Evolutionary conservation across 2,888 invertebrate species (phyloP).

Genomic region (Leptarthrus brevirostris): DNA sequence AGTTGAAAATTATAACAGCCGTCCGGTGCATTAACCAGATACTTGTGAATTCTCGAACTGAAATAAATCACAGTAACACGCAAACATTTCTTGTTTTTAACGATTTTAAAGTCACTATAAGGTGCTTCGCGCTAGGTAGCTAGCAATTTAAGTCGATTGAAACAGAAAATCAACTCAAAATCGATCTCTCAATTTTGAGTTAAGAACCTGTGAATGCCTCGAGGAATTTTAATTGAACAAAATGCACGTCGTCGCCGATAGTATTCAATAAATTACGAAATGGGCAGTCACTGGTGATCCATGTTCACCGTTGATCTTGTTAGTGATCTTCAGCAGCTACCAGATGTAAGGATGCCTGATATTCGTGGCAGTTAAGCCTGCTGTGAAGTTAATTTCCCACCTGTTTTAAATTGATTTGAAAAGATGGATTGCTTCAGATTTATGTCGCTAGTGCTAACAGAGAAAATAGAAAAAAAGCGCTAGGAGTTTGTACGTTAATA

Average conservation of each 20-base stretch:
- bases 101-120: constrained; percentile 2
- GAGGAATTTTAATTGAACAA: constrained; percentile 21
- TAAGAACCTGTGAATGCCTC: constrained; percentile 2
- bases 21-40: not conserved
- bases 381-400: constrained; percentile 5
- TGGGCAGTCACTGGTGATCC: constrained; percentile 2
- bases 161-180: constrained; percentile 1
- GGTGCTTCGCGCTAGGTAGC: too few relatives aligned
- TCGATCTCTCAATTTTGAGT: constrained; percentile 30
- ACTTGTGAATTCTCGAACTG: not conserved
- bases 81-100: constrained; percentile 19
- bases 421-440: not conserved
- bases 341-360: constrained; percentile 17
- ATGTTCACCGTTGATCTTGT: constrained; percentile 13
- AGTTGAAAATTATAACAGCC: not conserved
- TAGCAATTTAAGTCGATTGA: not conserved
- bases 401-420: not conserved
- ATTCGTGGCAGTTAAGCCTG: constrained; percentile 2
- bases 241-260: not conserved
- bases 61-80: not conserved
- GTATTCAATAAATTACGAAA: constrained; percentile 30
- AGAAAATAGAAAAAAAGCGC: not conserved
- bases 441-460: not conserved
- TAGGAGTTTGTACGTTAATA: not conserved
- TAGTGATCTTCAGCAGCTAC: constrained; percentile 19